Percentiles rank a stretch among this genome's conserved stretches.
phyloP scores from a whole-genome alignment of 2,113 vertebrate species.

The Promerops cafer region DNA sequence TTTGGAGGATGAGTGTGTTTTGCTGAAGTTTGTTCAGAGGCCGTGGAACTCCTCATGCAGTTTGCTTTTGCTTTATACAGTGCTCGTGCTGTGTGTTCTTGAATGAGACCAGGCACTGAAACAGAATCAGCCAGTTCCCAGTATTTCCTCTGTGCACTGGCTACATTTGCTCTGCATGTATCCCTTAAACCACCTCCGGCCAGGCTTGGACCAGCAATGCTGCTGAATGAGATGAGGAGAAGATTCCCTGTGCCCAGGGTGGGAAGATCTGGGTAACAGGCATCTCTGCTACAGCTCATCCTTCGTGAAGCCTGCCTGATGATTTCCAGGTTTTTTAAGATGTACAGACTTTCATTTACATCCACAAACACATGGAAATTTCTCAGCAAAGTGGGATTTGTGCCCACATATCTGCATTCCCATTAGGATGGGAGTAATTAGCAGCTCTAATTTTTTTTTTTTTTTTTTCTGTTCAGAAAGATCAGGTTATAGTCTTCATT shows the following conservation, averaged over 20 bases:
- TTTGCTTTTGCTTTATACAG: background rate
- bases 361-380: background rate
- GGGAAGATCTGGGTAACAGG: background rate
- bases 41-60: background rate
- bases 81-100: background rate
- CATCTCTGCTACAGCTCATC: background rate
- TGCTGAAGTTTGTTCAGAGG: background rate
- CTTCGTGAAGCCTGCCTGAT: background rate
- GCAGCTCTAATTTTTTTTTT: background rate
- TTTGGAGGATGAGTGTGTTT: background rate
- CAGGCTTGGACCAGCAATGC: background rate
- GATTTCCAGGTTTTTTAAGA: background rate
- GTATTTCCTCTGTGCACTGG: background rate
- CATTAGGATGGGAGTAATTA: background rate
- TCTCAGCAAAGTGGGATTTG: background rate
- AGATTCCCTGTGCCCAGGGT: background rate
- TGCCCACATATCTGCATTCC: background rate
- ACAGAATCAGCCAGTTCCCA: background rate
- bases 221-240: background rate
- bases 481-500: background rate
- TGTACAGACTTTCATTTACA: background rate
- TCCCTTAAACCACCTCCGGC: background rate
- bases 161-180: fast-evolving
- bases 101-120: background rate
- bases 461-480: background rate